A percentile compares a stretch with the other conserved stretches of the same genome.
Conservation (phyloP, 1,140 invertebrate genomes). For the Zaprionus capensis region DNA sequence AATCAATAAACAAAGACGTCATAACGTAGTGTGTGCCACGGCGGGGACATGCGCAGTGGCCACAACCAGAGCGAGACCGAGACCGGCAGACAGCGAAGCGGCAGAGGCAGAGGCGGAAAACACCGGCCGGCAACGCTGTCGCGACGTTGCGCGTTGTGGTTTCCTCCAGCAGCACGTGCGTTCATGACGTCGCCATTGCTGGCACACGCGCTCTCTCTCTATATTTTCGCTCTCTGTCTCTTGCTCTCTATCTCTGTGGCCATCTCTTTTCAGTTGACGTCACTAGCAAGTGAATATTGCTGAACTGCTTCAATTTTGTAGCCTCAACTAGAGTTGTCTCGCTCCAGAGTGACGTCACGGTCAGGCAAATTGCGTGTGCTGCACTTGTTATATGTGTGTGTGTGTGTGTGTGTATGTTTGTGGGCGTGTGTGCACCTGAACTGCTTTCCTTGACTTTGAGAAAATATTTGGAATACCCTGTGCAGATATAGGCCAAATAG, state of each 20-base stretch:
- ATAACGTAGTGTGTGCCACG: neutral
- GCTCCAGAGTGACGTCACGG: neutral
- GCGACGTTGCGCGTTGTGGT: conserved; percentile 3
- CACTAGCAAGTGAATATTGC: neutral
- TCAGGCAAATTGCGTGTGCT: neutral
- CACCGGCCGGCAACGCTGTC: neutral
- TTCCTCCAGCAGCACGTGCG: conserved; percentile 3
- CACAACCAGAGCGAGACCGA: conserved; percentile 1
- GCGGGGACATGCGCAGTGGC: neutral
- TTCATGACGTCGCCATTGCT: conserved; percentile 2
- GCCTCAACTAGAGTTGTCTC: neutral
- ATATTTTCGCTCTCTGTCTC: neutral
- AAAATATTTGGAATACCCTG: neutral
- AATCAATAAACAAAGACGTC: conserved; percentile 13
- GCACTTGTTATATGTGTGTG: neutral
- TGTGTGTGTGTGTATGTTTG: neutral
- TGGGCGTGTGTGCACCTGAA: neutral
- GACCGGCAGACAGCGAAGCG: neutral
- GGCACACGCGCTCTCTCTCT: neutral
- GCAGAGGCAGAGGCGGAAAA: neutral
- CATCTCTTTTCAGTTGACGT: conserved; percentile 5
- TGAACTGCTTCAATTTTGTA: neutral
- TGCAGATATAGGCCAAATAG: neutral
- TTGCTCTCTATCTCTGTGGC: neutral
- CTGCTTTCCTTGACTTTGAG: conserved; percentile 5